phyloP scores from a whole-genome alignment of 2,113 vertebrate genomes.

The Leucopternis melanops region DNA sequence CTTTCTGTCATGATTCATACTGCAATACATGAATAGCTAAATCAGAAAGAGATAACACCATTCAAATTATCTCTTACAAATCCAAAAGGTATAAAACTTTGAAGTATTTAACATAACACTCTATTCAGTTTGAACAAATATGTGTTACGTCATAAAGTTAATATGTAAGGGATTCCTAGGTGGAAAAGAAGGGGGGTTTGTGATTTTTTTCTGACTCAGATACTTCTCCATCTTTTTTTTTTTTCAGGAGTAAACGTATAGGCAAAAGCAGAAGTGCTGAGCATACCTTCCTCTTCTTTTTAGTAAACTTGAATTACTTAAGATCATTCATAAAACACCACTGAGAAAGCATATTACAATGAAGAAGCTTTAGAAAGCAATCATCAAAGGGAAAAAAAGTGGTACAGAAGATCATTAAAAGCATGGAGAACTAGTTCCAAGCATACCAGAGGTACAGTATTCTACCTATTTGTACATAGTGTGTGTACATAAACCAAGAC shows the following conservation, averaged over 20 bases:
- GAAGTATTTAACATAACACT: background rate
- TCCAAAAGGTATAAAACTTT: background rate
- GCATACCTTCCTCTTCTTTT: background rate
- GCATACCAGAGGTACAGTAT: constrained; percentile 65
- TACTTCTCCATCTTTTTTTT: accelerated
- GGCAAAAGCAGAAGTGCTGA: background rate
- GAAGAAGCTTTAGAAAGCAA: constrained; percentile 47
- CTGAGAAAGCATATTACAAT: constrained; percentile 61
- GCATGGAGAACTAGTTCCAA: constrained; percentile 53
- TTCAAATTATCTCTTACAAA: background rate
- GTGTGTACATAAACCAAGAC: background rate
- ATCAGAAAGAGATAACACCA: background rate
- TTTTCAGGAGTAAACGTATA: background rate
- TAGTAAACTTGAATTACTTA: constrained; percentile 43
- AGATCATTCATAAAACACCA: constrained; percentile 64
- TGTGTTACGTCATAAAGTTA: background rate
- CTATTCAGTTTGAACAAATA: background rate
- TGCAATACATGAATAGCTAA: background rate
- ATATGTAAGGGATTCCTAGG: background rate
- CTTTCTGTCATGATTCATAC: background rate
- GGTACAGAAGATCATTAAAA: background rate
- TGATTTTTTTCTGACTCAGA: background rate
- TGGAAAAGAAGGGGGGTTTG: background rate
- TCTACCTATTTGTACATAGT: background rate
- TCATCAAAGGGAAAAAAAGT: constrained; percentile 55